Percentiles rank a stretch among this genome's conserved stretches.
Conservation (phyloP, 2,113 vertebrate genomes). For the Mus pahari region DNA sequence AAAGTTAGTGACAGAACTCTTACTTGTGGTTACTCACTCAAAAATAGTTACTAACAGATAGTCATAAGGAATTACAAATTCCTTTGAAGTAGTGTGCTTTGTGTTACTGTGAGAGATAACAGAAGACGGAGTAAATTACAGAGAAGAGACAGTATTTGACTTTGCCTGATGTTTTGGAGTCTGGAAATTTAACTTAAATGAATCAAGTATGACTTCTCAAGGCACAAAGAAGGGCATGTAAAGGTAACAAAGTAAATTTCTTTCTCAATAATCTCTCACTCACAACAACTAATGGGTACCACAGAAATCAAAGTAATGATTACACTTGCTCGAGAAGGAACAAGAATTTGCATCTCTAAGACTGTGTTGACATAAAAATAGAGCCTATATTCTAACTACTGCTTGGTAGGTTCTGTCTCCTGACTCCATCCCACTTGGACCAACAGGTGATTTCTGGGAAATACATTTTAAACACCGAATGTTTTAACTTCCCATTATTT, state of each 20-base stretch:
- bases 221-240: not conserved
- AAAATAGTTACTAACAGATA: not conserved
- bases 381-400: not conserved
- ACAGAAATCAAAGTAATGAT: not conserved
- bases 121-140: not conserved
- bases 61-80: not conserved
- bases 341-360: not conserved
- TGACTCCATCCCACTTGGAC: too few relatives aligned
- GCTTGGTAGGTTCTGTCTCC: not conserved
- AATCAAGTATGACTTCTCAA: not conserved
- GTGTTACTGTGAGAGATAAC: not conserved
- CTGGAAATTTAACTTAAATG: not conserved
- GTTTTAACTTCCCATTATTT: not conserved
- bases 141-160: not conserved
- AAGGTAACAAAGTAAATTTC: not conserved
- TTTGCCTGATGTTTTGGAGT: not conserved
- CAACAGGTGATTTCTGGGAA: not conserved
- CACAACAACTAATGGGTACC: too few relatives aligned
- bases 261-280: not conserved
- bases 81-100: not conserved
- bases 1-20: not conserved
- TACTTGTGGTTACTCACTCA: fast-evolving
- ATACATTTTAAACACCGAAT: not conserved
- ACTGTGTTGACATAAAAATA: not conserved
- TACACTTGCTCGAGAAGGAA: not conserved